Percentiles rank a stretch among this genome's conserved stretches.
phyloP scores from a whole-genome alignment of 2,113 vertebrate species.

The Hystrix cristata region DNA sequence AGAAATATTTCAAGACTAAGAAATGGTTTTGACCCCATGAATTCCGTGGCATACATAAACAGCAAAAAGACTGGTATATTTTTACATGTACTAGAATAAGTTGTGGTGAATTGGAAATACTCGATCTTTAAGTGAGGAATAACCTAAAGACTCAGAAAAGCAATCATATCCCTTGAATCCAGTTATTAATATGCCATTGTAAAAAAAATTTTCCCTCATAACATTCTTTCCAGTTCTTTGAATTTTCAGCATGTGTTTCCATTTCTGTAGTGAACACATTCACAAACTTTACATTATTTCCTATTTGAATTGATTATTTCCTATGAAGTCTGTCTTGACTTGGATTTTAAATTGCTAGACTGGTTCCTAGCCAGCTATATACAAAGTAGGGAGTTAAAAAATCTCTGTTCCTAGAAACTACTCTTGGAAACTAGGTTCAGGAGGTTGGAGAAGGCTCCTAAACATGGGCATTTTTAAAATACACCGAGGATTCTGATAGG shows the following conservation, averaged over 20 bases:
- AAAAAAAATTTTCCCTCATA: background rate
- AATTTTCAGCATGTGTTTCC: constrained; percentile 45
- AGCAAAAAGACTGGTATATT: background rate
- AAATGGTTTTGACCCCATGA: background rate
- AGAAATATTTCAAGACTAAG: background rate
- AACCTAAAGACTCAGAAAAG: background rate
- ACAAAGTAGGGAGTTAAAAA: background rate
- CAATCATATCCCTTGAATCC: background rate
- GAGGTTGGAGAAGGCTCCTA: background rate
- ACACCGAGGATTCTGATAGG: background rate
- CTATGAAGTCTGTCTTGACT: constrained; percentile 27
- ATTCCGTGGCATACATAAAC: background rate
- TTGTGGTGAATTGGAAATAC: background rate
- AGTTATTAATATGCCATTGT: constrained; percentile 12
- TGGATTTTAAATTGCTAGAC: constrained; percentile 5
- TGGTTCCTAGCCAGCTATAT: background rate
- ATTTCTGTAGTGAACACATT: constrained; percentile 47
- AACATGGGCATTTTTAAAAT: background rate
- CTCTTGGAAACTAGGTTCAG: background rate
- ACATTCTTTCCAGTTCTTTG: constrained; percentile 48
- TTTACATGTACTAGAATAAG: background rate
- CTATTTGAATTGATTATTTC: constrained; percentile 45
- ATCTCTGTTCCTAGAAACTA: background rate
- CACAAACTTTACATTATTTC: constrained; percentile 39
- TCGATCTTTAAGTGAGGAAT: constrained; percentile 39